phyloP scores from a whole-genome alignment of 2,888 invertebrate genomes.

The Xanthia icteritia region DNA sequence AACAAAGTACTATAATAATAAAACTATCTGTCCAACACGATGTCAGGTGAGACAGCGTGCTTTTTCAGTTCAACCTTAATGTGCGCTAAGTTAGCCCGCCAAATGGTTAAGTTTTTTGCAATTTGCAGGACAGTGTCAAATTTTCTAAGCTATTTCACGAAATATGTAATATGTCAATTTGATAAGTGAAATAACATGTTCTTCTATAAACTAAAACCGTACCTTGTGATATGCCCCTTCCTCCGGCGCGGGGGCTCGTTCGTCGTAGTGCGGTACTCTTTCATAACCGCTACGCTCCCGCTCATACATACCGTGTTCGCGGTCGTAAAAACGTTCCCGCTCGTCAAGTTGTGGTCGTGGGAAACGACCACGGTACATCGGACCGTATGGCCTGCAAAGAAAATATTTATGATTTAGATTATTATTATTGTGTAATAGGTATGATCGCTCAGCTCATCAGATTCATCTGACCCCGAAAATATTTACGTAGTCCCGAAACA shows the following conservation, averaged over 20 bases:
- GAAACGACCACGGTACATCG: slow-evolving; percentile 82
- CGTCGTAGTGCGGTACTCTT: slow-evolving; percentile 83
- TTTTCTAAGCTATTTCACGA: not conserved
- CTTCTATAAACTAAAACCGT: not conserved
- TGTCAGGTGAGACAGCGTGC: no score
- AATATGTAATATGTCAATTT: not conserved
- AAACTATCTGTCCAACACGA: no score
- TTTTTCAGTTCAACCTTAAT: no score
- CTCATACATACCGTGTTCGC: slow-evolving; percentile 79
- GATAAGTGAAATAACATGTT: not conserved
- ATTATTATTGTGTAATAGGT: no score
- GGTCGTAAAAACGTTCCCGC: slow-evolving; percentile 83
- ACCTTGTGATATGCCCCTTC: slow-evolving; percentile 85
- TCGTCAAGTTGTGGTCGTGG: slow-evolving; percentile 77
- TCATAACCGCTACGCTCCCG: slow-evolving; percentile 80
- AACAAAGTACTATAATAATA: no score
- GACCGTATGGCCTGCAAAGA: slow-evolving; percentile 76
- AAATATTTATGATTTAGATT: not conserved
- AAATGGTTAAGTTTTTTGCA: not conserved
- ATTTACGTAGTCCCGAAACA: not conserved
- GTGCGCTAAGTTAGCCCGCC: not conserved
- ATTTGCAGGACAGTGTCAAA: no score
- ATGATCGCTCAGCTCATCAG: not conserved
- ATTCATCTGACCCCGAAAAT: not conserved
- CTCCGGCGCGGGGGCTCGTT: slow-evolving; percentile 77